Evolutionary conservation across 2,797 vertebrate species (phyloP).

Genomic region (Pteropus rufus): DNA sequence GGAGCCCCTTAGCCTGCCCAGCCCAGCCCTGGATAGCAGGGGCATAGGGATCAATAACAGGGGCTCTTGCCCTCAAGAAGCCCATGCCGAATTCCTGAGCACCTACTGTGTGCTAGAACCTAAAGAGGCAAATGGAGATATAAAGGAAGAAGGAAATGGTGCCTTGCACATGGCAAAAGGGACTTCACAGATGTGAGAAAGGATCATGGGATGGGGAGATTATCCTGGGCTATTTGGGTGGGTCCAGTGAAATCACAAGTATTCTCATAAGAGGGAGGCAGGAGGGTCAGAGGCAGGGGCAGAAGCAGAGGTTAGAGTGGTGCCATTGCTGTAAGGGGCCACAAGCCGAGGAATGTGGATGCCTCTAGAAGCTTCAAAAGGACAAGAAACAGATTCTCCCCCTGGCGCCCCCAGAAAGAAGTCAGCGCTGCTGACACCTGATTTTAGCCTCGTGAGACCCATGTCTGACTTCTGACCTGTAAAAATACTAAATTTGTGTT

Average conservation of each 20-base stretch:
- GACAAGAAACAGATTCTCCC: background rate
- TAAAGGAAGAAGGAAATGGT: background rate
- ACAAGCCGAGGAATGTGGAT: rapidly evolving
- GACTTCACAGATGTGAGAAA: background rate
- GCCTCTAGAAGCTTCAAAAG: background rate
- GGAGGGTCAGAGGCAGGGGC: background rate
- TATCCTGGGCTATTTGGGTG: background rate
- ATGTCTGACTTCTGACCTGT: rapidly evolving
- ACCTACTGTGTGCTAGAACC: background rate
- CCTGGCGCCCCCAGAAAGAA: background rate
- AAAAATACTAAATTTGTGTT: background rate
- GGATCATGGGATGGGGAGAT: background rate
- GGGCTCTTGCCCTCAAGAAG: background rate
- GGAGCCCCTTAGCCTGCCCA: background rate
- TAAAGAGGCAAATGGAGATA: background rate
- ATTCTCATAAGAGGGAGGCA: too few species aligned
- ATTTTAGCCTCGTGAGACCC: background rate
- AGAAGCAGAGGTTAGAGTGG: background rate
- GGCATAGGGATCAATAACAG: too few species aligned
- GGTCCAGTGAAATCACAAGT: background rate
- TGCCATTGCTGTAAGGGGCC: rapidly evolving
- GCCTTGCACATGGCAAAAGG: background rate
- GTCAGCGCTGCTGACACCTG: too few species aligned
- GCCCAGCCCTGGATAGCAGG: rapidly evolving
- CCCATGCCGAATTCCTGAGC: background rate